Base-by-base conservation (phyloP, 2,797 vertebrate species). In the Cottoperca gobio region DNA sequence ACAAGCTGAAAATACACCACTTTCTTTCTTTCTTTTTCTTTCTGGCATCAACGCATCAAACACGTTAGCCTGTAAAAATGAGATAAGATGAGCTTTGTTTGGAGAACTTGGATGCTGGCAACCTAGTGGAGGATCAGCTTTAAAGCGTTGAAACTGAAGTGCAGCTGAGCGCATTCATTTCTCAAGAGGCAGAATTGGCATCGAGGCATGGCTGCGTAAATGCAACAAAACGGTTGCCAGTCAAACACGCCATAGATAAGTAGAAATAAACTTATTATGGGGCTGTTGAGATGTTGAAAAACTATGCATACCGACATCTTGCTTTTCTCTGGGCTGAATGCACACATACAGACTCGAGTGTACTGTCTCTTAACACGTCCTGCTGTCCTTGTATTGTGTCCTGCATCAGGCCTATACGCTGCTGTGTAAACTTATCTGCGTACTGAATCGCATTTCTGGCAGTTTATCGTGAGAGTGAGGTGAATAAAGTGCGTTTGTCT, bases 51-150 rank as follows among this genome's bases (percentile, higher is more conserved):
- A 78, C 40, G 80, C 88, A 78, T 81, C 83, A 89, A 82, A 82
- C 69, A 84, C 68, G 39, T 65, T 70, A 23, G 82, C 78, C 83
- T 88, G 84, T 82, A 78, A 57, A 86, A 79, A 77, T 2, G 69
- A 82, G 85, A 86, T 86, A 82, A 87, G 82, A 88, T 61, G 79
- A 83, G 80, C 85, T 89, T 84, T 91, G 87, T 89, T 86, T 86
- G 61, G 61, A 72, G 76, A 84, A 88, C 82, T 81, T 86, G 79
- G 65, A 85, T 63, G 78, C 70, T 84, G 78, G 73, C 48, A 74
- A 61, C 58, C 60, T 37, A 35, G 72, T 26, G 54, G 57, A 69
- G 77, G 68, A 83, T 78, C 78, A 66, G 79, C 76, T 81, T 84
- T 53, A 54, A 70, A 83, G 72, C 75, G 49, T 24, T 68, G 52